Conservation (phyloP, 2,113 vertebrate species). For the Embiotoca jacksoni region DNA sequence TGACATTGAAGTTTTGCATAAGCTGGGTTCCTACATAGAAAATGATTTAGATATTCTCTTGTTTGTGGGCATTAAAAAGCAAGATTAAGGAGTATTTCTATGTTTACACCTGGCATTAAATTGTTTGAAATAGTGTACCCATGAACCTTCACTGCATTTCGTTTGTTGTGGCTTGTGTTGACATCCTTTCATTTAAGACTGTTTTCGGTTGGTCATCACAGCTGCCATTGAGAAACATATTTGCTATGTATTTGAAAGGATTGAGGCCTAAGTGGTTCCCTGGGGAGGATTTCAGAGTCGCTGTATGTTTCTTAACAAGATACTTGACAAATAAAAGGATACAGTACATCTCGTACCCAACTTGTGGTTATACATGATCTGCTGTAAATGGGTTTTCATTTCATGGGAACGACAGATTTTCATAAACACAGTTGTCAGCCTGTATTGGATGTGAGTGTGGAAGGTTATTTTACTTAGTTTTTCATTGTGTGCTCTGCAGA, state of each 20-base stretch:
- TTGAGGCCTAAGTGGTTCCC: background rate
- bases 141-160: no score
- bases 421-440: no score
- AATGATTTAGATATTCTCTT: background rate
- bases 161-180: no score
- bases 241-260: slow-evolving; percentile 6
- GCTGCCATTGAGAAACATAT: no score
- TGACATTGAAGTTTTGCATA: background rate
- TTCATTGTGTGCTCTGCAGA: no score
- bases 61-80: background rate
- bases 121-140: background rate
- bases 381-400: no score
- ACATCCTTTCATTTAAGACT: no score
- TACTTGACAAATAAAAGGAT: background rate
- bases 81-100: background rate
- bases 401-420: no score
- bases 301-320: slow-evolving; percentile 5
- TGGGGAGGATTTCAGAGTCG: background rate
- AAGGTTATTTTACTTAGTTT: no score
- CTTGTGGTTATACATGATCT: no score
- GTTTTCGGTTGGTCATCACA: background rate
- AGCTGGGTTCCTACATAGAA: background rate
- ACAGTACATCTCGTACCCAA: no score
- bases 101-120: background rate
- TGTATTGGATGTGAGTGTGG: no score